These are phyloP conservation scores for Tetramorium parvispinum DNA, from an alignment of 1,140 invertebrate species.

Conservation along the genomic window DNA sequence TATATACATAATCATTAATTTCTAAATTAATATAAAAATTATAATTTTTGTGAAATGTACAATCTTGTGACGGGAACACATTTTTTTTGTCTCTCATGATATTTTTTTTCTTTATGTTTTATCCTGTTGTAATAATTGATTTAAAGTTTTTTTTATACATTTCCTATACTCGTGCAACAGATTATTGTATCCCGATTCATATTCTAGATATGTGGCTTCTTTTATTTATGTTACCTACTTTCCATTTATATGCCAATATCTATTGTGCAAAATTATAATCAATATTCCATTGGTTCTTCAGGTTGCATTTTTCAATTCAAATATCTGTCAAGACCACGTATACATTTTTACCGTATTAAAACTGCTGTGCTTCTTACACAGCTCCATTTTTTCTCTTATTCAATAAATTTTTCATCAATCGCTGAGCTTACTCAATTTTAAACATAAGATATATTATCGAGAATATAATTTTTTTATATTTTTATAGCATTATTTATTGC, in stretches of 20 bases:
- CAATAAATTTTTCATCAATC: constrained; percentile 89
- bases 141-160: not conserved
- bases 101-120: not conserved
- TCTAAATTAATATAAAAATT: not conserved
- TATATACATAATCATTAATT: not conserved
- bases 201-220: not conserved
- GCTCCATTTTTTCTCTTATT: constrained; percentile 83
- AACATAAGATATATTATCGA: not conserved
- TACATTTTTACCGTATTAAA: constrained; percentile 87
- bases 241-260: constrained; percentile 11
- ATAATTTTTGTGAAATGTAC: not conserved
- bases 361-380: constrained; percentile 80
- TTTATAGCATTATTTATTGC: not conserved
- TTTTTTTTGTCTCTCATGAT: not conserved
- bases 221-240: constrained; percentile 10
- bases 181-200: not conserved
- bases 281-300: constrained; percentile 75
- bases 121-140: not conserved
- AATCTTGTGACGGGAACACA: not conserved
- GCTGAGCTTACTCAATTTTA: constrained; percentile 85
- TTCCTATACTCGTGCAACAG: not conserved
- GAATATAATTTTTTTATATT: constrained; percentile 30
- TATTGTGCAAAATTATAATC: constrained; percentile 74
- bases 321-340: constrained; percentile 86
- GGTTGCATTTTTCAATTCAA: constrained; percentile 74